Evolutionary conservation across 92 coral and sea anemone species (phyloP).

Genomic region (Zoanthus sansibaricus): DNA sequence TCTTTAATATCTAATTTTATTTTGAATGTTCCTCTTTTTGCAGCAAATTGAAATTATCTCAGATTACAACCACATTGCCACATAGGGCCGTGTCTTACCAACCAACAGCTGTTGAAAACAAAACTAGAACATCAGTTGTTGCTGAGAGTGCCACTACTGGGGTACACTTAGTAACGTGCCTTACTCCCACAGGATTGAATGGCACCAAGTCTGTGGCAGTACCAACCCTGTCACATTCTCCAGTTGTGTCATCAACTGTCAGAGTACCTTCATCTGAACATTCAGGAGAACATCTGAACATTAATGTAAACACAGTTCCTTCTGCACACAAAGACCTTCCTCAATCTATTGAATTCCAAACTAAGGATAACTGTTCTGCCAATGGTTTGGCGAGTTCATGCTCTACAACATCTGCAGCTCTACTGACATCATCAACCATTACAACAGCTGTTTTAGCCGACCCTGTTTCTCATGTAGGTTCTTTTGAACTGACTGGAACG

Average conservation of each 20-base stretch:
- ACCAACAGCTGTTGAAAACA: not conserved
- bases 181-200: not conserved
- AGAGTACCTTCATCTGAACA: not conserved
- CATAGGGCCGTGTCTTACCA: not conserved
- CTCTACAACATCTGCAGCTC: not conserved
- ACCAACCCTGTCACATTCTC: not conserved
- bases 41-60: not conserved
- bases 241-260: not conserved
- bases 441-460: not conserved
- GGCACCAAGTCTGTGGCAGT: not conserved
- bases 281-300: not conserved
- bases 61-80: not conserved
- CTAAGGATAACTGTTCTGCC: not conserved
- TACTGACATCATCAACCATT: not conserved
- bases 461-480: constrained; percentile 9
- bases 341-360: not conserved
- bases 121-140: not conserved
- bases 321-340: not conserved
- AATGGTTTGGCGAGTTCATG: too few relatives aligned
- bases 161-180: not conserved
- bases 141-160: not conserved
- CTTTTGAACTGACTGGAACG: not conserved
- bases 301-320: not conserved
- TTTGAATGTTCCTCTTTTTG: not conserved
- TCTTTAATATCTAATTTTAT: too few relatives aligned